Evolutionary conservation across 2,797 vertebrate species (phyloP).

Genomic region (Myiotriccus ornatus): DNA sequence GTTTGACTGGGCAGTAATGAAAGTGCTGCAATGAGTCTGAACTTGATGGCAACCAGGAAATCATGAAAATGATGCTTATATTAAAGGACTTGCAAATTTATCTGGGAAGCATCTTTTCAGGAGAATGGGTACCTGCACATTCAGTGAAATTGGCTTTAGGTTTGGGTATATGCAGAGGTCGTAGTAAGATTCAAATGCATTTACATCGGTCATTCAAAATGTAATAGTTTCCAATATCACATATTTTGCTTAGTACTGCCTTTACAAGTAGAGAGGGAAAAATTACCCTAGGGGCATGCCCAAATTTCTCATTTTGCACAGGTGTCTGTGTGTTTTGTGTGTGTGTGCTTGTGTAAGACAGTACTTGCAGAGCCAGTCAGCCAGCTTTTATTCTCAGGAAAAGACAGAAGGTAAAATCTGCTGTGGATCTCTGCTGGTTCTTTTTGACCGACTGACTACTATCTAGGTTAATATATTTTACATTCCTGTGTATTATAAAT

Average conservation of each 20-base stretch:
- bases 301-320: constrained; percentile 2
- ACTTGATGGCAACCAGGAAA: neutral
- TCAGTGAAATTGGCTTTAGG: neutral
- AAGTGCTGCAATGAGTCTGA: neutral
- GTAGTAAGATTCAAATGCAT: neutral
- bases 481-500: neutral
- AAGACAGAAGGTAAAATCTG: constrained; percentile 9
- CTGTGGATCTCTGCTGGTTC: neutral
- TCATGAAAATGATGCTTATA: neutral
- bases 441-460: neutral
- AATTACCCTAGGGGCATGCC: neutral
- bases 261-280: neutral
- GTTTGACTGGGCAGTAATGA: neutral
- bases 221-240: neutral
- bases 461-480: neutral
- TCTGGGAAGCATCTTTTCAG: neutral
- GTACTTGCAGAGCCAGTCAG: neutral
- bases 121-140: neutral
- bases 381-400: neutral
- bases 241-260: neutral
- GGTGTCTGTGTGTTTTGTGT: neutral
- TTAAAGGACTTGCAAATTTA: constrained; percentile 26
- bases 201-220: neutral
- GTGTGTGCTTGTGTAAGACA: neutral
- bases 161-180: neutral